Base-by-base conservation (phyloP, 2,113 vertebrate species). In the Eretmochelys imbricata region DNA sequence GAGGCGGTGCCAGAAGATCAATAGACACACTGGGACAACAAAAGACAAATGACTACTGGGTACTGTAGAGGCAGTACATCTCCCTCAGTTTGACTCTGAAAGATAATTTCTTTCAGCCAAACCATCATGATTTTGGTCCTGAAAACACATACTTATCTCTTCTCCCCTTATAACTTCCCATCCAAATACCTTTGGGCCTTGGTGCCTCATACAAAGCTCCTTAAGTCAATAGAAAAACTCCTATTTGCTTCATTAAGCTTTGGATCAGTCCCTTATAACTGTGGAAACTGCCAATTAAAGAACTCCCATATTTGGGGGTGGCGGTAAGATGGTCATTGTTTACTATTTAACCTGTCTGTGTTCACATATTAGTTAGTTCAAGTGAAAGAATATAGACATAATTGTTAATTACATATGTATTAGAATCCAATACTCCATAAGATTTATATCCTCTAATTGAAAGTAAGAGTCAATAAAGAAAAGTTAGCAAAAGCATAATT, bases 401-500 rank as follows among this genome's bases (percentile, higher is more conserved):
- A 10, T n/a, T 86, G 22, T 55, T 95, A 88, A 16, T 85, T 92
- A 82, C 3, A 5, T 3, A n/a, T 76, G 1, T 54, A n/a, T 85
- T 80, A 87, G 2, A 35, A 31, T 78, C 92, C 54, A 87, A 25
- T 82, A 85, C 38, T 57, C 16, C 24, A 1, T 78, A 84, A 88
- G 11, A 54, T 95, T 89, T 93, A 72, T 88, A 50, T 87, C 7
- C 4, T 76, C 8, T 57, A 82, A 76, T 35, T 87, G 5, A 86
- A 90, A 82, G 16, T 87, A 11, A 91, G 86, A 75, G 16, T 46
- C 69, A 20, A 29, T 81, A 48, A 59, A 6, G 1, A 13, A 42
- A 95, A 84, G 22, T 87, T 88, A 57, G 48, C 25, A 93, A 95
- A 94, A 88, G 1, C 16, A 29, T 75, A 89, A 91, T 91, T 91